Conservation (phyloP, 2,888 invertebrate genomes). For the Calameuta pallipes region DNA sequence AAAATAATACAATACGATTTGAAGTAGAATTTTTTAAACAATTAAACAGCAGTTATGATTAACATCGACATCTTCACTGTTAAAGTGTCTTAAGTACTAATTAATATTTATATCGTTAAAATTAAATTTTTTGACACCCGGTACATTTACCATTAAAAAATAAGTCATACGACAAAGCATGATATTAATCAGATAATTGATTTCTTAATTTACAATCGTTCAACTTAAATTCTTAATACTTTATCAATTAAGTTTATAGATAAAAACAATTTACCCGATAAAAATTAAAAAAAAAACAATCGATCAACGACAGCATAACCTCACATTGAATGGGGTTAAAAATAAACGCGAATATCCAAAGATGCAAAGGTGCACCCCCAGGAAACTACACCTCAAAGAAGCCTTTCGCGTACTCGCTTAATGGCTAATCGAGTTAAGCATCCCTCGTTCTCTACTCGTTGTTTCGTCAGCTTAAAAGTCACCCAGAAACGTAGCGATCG, state of each 20-base stretch:
- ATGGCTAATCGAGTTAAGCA: conserved; percentile 5
- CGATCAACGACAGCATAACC: not conserved
- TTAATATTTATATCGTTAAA: not conserved
- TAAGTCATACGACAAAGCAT: no score
- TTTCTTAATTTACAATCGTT: no score
- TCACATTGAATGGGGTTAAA: not conserved
- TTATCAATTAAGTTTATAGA: no score
- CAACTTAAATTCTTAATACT: no score
- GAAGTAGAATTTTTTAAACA: not conserved
- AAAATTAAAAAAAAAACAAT: not conserved
- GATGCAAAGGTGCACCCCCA: not conserved
- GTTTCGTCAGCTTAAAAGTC: not conserved
- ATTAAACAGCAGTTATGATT: not conserved
- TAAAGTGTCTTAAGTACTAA: not conserved
- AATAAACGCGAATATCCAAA: not conserved
- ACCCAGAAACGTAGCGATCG: not conserved
- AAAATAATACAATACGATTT: not conserved
- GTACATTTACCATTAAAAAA: no score
- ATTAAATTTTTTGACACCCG: no score
- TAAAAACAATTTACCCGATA: no score
- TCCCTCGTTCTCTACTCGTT: not conserved
- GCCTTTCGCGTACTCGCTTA: conserved; percentile 1
- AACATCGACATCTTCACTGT: not conserved
- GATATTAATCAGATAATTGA: no score
- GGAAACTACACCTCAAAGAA: not conserved